Base-by-base conservation (phyloP, 2,888 invertebrate genomes). In the Ormyrus thymus region DNA sequence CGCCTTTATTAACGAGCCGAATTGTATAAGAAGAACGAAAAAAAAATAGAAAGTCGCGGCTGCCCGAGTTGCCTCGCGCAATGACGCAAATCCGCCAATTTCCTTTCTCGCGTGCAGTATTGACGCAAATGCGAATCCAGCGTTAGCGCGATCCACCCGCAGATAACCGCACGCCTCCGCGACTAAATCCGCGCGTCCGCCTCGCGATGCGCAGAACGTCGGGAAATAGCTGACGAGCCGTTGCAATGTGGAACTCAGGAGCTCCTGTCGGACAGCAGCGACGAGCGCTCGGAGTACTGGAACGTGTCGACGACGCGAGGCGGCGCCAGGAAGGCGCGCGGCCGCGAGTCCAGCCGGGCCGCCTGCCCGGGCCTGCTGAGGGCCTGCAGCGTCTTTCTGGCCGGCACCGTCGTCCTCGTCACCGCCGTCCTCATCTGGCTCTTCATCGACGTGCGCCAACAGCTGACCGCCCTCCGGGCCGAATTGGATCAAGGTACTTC, bases 361-460 rank as follows among this genome's bases (percentile, higher is more conserved):
- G 90, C 91, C 66, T 92, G 92, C 82, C 91, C 92, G 11, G 92
- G 92, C 48, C 91, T 93, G 83, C 87, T 93, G 79, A 91, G 93
- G 73, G 92, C 93, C 46, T 93, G 93, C 82, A 92, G 93, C 58
- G 92, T 92, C 58, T 90, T 93, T 65, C 91, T 93, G 13, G 91
- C 93, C 75, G 93, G 93, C 85, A 92, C 93, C 46, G 93, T 93
- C 85, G 92, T 93, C 68, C 92, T 94, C 50, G 93, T 93, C 11
- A 94, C 94, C 8, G 92, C 93, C 55, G 93, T 93, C 51, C 92
- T 94, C 79, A 91, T 94, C 80, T 94, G 94, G 94, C 91, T 94
- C 72, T 94, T 94, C 89, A 93, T 93, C 76, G 94, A 94, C 86
- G 93, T 94, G 72, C 91, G 94, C 85, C 92, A 93, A 84, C 94